Evolutionary conservation across 2,888 invertebrate species (phyloP).

Genomic region (Arrhopalites spinosus): DNA sequence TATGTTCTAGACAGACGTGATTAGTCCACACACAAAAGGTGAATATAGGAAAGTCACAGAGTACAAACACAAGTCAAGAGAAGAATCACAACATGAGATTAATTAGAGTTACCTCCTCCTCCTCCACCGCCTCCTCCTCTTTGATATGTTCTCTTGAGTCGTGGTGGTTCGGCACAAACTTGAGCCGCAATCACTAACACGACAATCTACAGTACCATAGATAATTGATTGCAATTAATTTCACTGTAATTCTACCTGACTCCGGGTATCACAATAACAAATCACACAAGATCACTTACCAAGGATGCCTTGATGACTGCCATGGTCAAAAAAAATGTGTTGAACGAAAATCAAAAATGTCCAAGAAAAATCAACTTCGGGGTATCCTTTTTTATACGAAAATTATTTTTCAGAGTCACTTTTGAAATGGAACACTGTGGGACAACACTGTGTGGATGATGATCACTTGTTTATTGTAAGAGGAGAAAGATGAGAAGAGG

Average conservation of each 20-base stretch:
- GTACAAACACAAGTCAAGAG: too few species aligned
- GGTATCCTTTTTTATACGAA: background rate
- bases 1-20: too few species aligned
- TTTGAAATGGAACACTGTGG: background rate
- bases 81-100: too few species aligned
- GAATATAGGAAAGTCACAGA: too few species aligned
- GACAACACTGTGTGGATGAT: background rate
- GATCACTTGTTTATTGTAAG: background rate
- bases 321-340: background rate
- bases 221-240: background rate
- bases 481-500: background rate
- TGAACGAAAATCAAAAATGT: background rate
- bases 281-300: conserved; percentile 5
- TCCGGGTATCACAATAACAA: too few species aligned
- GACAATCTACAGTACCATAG: background rate
- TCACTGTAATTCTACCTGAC: background rate
- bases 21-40: too few species aligned
- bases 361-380: background rate
- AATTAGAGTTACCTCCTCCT: too few species aligned
- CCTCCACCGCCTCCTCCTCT: background rate
- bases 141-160: background rate
- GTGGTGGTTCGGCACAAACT: conserved; percentile 4
- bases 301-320: conserved; percentile 8
- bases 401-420: background rate
- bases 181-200: conserved; percentile 12